These are phyloP conservation scores for Xyliphius kryptos DNA, from an alignment of 2,113 vertebrate species.

Conservation along the genomic window DNA sequence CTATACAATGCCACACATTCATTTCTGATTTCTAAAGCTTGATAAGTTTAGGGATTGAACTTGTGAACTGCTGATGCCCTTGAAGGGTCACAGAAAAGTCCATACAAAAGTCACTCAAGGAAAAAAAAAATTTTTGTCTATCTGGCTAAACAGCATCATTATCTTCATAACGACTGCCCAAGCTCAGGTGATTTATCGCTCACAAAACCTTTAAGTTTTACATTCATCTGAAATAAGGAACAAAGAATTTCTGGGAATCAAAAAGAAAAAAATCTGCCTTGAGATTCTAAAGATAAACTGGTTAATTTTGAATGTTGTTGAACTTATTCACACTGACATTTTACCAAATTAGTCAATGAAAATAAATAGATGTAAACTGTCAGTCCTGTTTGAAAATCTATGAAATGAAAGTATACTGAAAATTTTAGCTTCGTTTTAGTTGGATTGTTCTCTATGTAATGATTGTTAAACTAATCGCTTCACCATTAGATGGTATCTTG, in stretches of 20 bases:
- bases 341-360: no score
- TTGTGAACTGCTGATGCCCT: background rate
- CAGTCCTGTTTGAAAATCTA: background rate
- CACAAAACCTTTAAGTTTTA: no score
- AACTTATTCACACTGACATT: background rate
- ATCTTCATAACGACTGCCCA: background rate
- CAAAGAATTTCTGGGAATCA: no score
- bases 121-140: background rate
- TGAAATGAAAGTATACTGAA: no score
- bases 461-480: background rate
- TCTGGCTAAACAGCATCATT: background rate
- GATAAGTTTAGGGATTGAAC: background rate
- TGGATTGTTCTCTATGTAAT: background rate
- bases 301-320: background rate
- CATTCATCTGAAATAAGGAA: no score
- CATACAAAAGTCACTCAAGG: background rate
- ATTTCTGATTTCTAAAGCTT: background rate
- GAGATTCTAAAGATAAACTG: background rate
- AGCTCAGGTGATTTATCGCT: background rate
- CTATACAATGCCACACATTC: slow-evolving; percentile 18
- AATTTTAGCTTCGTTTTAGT: background rate
- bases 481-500: background rate
- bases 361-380: no score
- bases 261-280: no score
- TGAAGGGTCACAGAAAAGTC: background rate